These are phyloP conservation scores for Hiodon alosoides DNA, from an alignment of 2,113 vertebrate genomes.

Conservation along the genomic window DNA sequence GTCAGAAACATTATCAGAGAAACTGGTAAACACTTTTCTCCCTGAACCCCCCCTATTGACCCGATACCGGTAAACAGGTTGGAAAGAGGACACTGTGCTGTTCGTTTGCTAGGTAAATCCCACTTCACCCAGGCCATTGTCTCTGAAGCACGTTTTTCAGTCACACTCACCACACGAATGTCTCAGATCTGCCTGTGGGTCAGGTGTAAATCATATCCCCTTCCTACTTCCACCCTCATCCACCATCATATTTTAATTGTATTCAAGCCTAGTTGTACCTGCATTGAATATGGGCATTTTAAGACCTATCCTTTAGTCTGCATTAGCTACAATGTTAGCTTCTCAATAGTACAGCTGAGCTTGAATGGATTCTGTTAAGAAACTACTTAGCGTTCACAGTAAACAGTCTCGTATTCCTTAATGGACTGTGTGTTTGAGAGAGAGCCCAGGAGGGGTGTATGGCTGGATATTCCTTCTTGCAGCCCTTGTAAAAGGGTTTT, in stretches of 20 bases:
- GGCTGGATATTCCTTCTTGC: no score
- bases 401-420: no score
- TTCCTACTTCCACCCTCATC: not conserved
- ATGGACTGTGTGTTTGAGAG: no score
- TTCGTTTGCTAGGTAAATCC: no score
- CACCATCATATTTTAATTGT: not conserved
- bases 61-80: no score
- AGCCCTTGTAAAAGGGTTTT: no score
- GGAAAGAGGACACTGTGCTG: no score
- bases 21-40: not conserved
- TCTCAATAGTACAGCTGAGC: not conserved
- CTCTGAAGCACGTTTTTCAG: no score
- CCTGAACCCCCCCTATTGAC: no score
- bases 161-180: constrained; percentile 24
- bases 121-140: no score
- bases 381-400: no score
- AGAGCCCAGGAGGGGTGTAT: no score
- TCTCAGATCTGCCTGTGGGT: constrained; percentile 21
- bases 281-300: constrained; percentile 34
- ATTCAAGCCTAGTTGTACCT: not conserved
- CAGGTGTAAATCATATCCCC: not conserved
- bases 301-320: constrained; percentile 21
- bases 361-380: not conserved
- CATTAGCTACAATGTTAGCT: constrained; percentile 15
- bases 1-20: not conserved